Evolutionary conservation across 2,888 invertebrate species (phyloP).

Genomic region (Tinea pellionella): DNA sequence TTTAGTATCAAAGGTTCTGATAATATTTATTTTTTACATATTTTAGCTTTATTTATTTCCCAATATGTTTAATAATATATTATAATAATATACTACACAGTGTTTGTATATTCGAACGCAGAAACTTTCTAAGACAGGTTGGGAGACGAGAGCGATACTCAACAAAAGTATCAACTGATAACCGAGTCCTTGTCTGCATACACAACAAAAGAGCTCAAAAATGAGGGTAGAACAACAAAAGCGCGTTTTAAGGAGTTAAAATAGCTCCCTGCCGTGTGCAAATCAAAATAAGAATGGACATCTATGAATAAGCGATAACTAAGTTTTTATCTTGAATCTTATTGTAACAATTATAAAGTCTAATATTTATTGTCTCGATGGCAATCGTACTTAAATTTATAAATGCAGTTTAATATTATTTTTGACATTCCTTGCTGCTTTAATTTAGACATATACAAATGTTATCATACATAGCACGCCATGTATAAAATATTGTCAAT

Average conservation of each 20-base stretch:
- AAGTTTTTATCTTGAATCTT: not conserved
- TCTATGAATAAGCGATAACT: not conserved
- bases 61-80: too few species aligned
- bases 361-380: not conserved
- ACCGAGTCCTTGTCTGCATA: not conserved
- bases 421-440: not conserved
- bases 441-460: not conserved
- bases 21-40: too few species aligned
- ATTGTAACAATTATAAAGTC: not conserved
- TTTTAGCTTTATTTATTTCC: too few species aligned
- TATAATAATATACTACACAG: too few species aligned
- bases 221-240: conserved; percentile 19
- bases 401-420: too few species aligned
- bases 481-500: not conserved
- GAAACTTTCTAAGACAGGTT: not conserved
- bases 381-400: not conserved
- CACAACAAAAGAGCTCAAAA: not conserved
- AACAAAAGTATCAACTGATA: not conserved
- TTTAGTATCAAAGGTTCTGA: too few species aligned
- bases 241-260: conserved; percentile 34
- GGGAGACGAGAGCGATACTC: not conserved
- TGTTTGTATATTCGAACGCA: not conserved
- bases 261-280: conserved; percentile 1
- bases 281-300: conserved; percentile 8
- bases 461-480: not conserved